Conservation (phyloP, 2,113 vertebrate species). For the Empidonax alnorum region DNA sequence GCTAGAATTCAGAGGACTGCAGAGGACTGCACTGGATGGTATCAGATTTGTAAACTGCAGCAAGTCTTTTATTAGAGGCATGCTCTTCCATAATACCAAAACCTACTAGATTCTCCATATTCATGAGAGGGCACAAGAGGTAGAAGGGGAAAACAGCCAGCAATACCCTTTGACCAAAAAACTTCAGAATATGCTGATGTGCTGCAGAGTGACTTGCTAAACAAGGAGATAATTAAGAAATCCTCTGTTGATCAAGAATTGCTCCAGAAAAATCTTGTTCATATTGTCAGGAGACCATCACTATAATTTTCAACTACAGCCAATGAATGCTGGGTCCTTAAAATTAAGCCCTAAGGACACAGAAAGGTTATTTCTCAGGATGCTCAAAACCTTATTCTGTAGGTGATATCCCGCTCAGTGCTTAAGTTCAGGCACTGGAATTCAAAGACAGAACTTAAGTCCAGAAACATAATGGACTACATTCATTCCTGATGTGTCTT, state of each 20-base stretch:
- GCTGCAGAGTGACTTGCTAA: slow-evolving; percentile 1
- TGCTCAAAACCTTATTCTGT: neutral
- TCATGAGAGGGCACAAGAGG: neutral
- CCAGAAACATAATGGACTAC: neutral
- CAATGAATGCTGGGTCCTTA: neutral
- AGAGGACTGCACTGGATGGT: slow-evolving; percentile 43
- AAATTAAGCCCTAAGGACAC: neutral
- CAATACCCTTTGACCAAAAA: neutral
- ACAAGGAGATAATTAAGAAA: neutral
- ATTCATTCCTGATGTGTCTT: neutral
- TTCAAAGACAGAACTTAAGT: neutral
- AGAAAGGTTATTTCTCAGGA: neutral
- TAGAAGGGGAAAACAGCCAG: slow-evolving; percentile 12
- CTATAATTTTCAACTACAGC: neutral
- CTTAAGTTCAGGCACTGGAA: neutral
- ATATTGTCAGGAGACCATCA: neutral
- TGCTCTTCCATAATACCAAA: slow-evolving; percentile 3
- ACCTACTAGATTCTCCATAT: neutral
- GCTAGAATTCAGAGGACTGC: slow-evolving; percentile 1
- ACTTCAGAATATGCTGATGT: neutral
- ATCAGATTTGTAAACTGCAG: slow-evolving; percentile 63
- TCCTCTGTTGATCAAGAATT: neutral
- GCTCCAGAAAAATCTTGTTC: slow-evolving; percentile 14
- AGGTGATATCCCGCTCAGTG: neutral
- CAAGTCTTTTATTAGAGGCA: slow-evolving; percentile 30